Evolutionary conservation across 2,113 vertebrate genomes (phyloP).

Genomic region (Motacilla alba): DNA sequence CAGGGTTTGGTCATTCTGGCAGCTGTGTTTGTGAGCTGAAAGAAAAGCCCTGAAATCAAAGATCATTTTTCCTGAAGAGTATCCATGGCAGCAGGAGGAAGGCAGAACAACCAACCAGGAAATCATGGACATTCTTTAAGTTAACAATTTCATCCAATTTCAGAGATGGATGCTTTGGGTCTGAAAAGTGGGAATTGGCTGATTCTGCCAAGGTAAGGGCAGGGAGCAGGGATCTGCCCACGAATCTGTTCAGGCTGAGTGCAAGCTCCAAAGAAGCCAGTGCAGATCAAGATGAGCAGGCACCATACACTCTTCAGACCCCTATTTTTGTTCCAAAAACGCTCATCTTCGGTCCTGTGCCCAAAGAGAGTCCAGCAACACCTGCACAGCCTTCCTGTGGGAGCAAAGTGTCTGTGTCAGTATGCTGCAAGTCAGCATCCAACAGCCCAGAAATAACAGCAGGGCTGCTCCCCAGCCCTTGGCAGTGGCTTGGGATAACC

Average conservation of each 20-base stretch:
- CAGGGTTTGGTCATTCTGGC: not conserved
- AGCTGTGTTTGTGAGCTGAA: not conserved
- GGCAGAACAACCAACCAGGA: not conserved
- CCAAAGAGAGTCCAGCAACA: not conserved
- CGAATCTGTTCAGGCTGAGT: not conserved
- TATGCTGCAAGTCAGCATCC: not conserved
- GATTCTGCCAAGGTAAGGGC: not conserved
- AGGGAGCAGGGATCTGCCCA: not conserved
- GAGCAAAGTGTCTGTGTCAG: not conserved
- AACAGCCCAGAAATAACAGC: not conserved
- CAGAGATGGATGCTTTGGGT: not conserved
- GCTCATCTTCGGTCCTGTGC: not conserved
- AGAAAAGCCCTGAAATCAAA: not conserved
- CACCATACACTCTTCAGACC: not conserved
- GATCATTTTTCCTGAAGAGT: not conserved
- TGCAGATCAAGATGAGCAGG: not conserved
- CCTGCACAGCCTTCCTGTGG: not conserved
- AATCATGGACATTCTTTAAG: not conserved
- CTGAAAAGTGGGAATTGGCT: not conserved
- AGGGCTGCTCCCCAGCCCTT: not conserved
- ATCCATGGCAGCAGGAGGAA: not conserved
- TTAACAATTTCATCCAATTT: not conserved
- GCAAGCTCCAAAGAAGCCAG: not conserved
- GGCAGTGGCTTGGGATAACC: not conserved
- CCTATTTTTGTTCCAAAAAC: not conserved